Percentiles rank a stretch among this genome's conserved stretches.
phyloP scores from a whole-genome alignment of 2,113 vertebrate species.

The Campylorhamphus procurvoides region DNA sequence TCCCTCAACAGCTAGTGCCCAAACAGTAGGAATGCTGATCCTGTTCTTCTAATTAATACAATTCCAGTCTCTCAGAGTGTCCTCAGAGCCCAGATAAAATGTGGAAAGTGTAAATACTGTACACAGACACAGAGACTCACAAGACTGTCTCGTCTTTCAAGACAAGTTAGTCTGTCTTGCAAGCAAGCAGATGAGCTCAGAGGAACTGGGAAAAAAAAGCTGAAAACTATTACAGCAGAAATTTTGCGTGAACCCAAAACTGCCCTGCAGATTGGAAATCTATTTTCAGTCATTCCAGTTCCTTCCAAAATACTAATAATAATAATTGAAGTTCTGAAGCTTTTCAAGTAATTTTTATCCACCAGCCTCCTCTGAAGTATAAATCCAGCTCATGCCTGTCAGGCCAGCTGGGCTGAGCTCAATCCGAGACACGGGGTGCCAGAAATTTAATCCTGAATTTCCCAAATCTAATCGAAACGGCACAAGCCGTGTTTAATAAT shows the following conservation, averaged over 20 bases:
- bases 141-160: slow-evolving; percentile 29
- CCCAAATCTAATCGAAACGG: slow-evolving; percentile 76
- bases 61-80: slow-evolving; percentile 6
- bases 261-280: slow-evolving; percentile 56
- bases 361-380: slow-evolving; percentile 57
- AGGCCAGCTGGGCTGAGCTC: slow-evolving; percentile 71
- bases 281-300: slow-evolving; percentile 54
- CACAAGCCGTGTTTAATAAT: slow-evolving; percentile 76
- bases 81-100: slow-evolving; percentile 35
- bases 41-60: slow-evolving; percentile 49
- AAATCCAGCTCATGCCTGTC: slow-evolving; percentile 60
- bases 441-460: slow-evolving; percentile 76
- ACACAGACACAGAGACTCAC: slow-evolving; percentile 22
- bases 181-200: slow-evolving; percentile 36
- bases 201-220: not conserved
- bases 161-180: slow-evolving; percentile 45
- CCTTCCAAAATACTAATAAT: slow-evolving; percentile 60
- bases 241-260: slow-evolving; percentile 53
- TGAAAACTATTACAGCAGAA: slow-evolving; percentile 19
- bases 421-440: slow-evolving; percentile 68
- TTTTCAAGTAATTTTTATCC: slow-evolving; percentile 65
- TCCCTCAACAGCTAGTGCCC: not conserved
- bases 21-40: slow-evolving; percentile 5
- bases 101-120: slow-evolving; percentile 57
- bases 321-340: slow-evolving; percentile 53